Base-by-base conservation (phyloP, 2,113 vertebrate species). In the Laticauda colubrina region DNA sequence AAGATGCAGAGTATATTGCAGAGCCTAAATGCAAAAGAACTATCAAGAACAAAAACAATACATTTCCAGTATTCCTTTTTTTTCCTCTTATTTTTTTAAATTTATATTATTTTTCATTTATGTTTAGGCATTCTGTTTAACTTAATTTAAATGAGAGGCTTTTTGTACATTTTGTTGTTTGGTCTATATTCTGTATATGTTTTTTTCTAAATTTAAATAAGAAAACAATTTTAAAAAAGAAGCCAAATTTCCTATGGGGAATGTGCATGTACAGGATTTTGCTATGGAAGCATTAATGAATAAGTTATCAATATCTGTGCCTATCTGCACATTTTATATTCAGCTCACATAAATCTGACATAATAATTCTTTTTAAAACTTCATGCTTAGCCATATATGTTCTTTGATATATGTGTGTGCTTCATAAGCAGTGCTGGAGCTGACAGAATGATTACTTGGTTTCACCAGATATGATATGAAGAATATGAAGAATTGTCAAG, bases 321-420 rank as follows among this genome's bases (percentile, higher is more conserved):
- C 26, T 88, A 34, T 69, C 12, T 92, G 55, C 53, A 53, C 29
- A 61, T 59, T 51, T 29, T 43, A 53, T 39, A 85, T 86, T 85
- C 69, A 87, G 23, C 3, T 24, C 85, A 53, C 39, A 61, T 61
- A 24, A 61, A 87, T 48, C 20, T 18, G 29, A 34, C 55, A 54
- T 64, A 91, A 91, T 89, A 53, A 45, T 2, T 3, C 89, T 88
- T 8, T 53, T 6, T 56, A 93, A 95, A 93, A 90, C 88, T 26
- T 61, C 92, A 85, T 43, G 18, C 43, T 81, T n/a, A 89, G 39
- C 90, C 61, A 69, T 8, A 75, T 0, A 43, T 89, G 89, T 20
- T 81, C 93, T 92, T 90, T 94, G 5, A 95, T 92, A 24, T 54
- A 92, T 87, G 88, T 59, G 23, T 85, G 85, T 11, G 45, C 87